Evolutionary conservation across 2,797 vertebrate genomes (phyloP), one percentile per base, ranked within the genome.

Genomic region (Centroberyx gerrardi): DNA sequence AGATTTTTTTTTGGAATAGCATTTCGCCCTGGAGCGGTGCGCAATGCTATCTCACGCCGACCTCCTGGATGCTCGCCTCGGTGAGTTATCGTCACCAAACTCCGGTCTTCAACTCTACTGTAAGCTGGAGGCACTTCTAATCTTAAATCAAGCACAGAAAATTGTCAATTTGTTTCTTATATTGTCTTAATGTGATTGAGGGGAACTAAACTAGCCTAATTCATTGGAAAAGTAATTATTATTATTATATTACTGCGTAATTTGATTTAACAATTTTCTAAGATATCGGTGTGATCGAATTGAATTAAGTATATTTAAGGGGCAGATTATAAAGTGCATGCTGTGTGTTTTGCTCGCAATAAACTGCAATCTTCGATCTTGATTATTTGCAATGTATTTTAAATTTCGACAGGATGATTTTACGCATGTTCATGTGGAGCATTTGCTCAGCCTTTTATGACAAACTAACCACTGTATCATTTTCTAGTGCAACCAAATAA

Each of bases 41-140:
- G 94, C 96, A 90, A 99, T 99, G 98, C 96, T 99, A 82, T 99
- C 98, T 94, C 97, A 99, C 89, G 97, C 97, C 96, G 97, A 99
- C 96, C 97, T 99, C 95, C 96, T 98, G 97, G 97, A 99, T 95
- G 96, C 97, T 95, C 97, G 97, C 93, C 97, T 99, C 95, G 97
- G 97, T 98, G 97, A 98, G 96, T 97, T 94, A 91, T 93, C 94
- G 73, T 90, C 95, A 89, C 93, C 95, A 90, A 95, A 94, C 94
- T 94, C 95, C 94, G 95, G 93, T 94, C 94, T 95, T 90, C 94
- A 97, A 94, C 94, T 95, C 94, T 95, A 94, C 94, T 94, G 94
- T 94, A 94, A 95, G 93, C 92, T 94, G 92, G 89, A 93, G 93
- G 62, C 92, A 88, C 90, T 94, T 95, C 79, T 93, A 80, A 93